Base-by-base conservation (phyloP, 2,113 vertebrate genomes). In the Theropithecus gelada region DNA sequence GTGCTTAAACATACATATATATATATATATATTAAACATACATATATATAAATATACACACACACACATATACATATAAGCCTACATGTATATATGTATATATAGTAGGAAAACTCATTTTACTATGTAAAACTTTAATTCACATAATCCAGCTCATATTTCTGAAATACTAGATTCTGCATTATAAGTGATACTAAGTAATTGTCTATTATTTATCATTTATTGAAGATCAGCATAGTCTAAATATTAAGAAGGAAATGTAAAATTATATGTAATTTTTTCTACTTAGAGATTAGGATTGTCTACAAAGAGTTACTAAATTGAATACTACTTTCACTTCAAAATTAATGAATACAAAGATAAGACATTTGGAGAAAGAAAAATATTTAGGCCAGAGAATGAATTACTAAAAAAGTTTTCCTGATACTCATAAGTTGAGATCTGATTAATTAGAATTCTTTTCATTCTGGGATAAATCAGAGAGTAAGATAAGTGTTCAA, bases 121-220 rank as follows among this genome's bases (percentile, higher is more conserved):
- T 93, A 52, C 30, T 90, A 61, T 68, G 25, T 76, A 79, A 96
- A 96, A 96, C 22, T 66, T 80, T 81, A 86, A 85, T 85, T 78
- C 23, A 35, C 8, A 27, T 52, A 80, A 80, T 35, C 18, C 9
- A 78, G 6, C 18, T 66, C 4, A 35, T 59, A 52, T 79, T 55
- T 93, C 50, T 45, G 64, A 78, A 81, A 11, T 13, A 30, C 27
- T 11, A 38, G 30, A 68, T 52, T 52, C 25, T 25, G 14, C 18
- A 85, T 85, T 38, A 32, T 32, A 79, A 85, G 27, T 23, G 16
- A 86, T 40, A 61, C 30, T 80, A n/a, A 76, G 17, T n/a, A 79
- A 50, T 38, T 45, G 13, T 57, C 16, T 50, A 52, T 59, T 72
- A 52, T 90, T 75, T 68, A 76, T 48, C 25, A 59, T 45, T 92